A percentile compares a stretch with the other conserved stretches of the same genome.
Evolutionary conservation across 2,113 vertebrate genomes (phyloP).

Genomic region (Haliaeetus leucogaster): DNA sequence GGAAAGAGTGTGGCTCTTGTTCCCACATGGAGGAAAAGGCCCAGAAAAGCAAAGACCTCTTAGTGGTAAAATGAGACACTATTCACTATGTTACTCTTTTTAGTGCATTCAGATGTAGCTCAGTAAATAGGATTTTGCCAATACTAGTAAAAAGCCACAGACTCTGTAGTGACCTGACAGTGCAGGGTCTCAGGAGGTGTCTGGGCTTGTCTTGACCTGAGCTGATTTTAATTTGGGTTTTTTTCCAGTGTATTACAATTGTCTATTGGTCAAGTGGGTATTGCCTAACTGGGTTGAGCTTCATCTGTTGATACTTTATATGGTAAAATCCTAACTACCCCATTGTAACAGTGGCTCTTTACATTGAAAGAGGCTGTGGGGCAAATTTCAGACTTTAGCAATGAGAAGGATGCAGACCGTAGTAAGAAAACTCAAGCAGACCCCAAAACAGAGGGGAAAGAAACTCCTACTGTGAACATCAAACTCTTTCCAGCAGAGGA

Average conservation of each 20-base stretch:
- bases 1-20: background rate
- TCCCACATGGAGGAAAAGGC: background rate
- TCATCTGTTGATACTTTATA: background rate
- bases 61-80: background rate
- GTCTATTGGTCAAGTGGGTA: background rate
- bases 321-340: background rate
- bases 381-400: background rate
- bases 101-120: background rate
- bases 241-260: background rate
- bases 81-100: background rate
- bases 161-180: background rate
- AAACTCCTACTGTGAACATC: background rate
- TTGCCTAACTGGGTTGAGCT: background rate
- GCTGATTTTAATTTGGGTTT: background rate
- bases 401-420: background rate
- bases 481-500: background rate
- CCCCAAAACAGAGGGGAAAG: background rate
- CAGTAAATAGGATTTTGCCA: background rate
- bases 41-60: background rate
- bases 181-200: background rate
- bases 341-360: background rate
- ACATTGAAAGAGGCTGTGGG: background rate
- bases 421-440: background rate
- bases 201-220: background rate
- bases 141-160: background rate